Evolutionary conservation across 2,113 vertebrate species (phyloP), one percentile per base, ranked within the genome.

Genomic region (Pedetes capensis): DNA sequence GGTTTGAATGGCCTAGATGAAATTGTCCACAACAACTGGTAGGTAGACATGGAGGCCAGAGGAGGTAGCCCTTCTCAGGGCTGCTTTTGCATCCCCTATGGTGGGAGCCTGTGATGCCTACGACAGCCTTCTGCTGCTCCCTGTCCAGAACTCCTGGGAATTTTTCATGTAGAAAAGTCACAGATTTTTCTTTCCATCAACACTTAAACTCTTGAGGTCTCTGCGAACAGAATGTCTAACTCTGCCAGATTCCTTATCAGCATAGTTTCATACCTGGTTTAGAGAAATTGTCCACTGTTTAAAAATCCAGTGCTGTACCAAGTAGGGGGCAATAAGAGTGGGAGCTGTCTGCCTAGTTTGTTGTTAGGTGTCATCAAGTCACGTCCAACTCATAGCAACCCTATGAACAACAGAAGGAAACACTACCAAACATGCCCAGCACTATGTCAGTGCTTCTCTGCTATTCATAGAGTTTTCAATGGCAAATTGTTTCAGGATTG

Each of bases 251-350:
- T 87, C 27, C 29, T 82, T 20, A 61, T 47, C 8, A 74, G 9
- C 0, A 34, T 69, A 88, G 47, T 80, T 82, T 55, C 37, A 72
- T 66, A 59, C 39, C 78, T n/a, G 39, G 8, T 84, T 80, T 64
- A 66, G 74, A 16, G 72, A 88, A 37, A 47, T 34, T 69, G 14
- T 3, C 2, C 17, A 64, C 59, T 23, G 80, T 80, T 83, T 74
- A 66, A 53, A 37, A 95, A 51, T 4, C 18, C 16, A 91, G 39
- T 44, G 22, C 2, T 47, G 0, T 71, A 3, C 12, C 6, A 49
- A 34, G 22, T 6, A 3, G 32, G n/a, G 5, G 11, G 3, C 10
- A 42, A n/a, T n/a, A n/a, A n/a, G n/a, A n/a, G 1, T 29, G 12
- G 23, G 34, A 44, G 9, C 12, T 34, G 1, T 32, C 61, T 84